A percentile compares a stretch with the other conserved stretches of the same genome.
Evolutionary conservation across 1,140 invertebrate genomes (phyloP).

Genomic region (Meloidogyne floridensis): DNA sequence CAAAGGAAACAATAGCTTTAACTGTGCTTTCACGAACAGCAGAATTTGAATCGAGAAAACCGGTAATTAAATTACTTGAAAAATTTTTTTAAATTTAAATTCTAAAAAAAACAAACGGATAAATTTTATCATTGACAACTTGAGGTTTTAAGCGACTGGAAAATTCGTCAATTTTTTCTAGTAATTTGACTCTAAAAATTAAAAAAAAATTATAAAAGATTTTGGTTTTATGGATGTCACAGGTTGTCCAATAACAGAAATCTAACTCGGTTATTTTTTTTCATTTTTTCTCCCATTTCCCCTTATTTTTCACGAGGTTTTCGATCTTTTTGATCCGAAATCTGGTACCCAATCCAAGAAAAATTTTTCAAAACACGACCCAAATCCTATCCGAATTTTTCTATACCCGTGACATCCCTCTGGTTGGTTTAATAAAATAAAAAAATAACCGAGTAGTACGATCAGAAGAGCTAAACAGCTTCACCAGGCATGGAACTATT

Average conservation of each 20-base stretch:
- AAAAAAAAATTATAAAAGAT: too few species aligned
- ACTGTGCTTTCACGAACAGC: conserved; percentile 95
- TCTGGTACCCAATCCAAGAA: too few species aligned
- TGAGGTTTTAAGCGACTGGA: conserved; percentile 57
- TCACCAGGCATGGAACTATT: conserved; percentile 94
- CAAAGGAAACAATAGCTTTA: conserved; percentile 85
- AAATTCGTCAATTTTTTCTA: conserved; percentile 76
- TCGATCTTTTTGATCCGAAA: too few species aligned
- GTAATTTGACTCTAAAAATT: conserved; percentile 74
- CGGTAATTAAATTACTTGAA: conserved; percentile 72
- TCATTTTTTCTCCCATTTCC: too few species aligned
- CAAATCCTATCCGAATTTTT: too few species aligned
- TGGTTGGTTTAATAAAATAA: too few species aligned
- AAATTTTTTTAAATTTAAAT: conserved; percentile 2
- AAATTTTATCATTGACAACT: conserved; percentile 64
- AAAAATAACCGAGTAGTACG: conserved; percentile 76
- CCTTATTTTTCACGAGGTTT: too few species aligned
- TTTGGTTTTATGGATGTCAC: too few species aligned
- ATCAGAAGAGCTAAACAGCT: conserved; percentile 91
- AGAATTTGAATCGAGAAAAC: conserved; percentile 93
- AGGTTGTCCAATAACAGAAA: too few species aligned
- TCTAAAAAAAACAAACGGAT: conserved; percentile 47
- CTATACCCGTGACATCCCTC: too few species aligned
- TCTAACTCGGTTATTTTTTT: too few species aligned
- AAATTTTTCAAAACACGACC: too few species aligned